Evolutionary conservation across 1,140 invertebrate genomes (phyloP).

Genomic region (Drosophila pectinifera): DNA sequence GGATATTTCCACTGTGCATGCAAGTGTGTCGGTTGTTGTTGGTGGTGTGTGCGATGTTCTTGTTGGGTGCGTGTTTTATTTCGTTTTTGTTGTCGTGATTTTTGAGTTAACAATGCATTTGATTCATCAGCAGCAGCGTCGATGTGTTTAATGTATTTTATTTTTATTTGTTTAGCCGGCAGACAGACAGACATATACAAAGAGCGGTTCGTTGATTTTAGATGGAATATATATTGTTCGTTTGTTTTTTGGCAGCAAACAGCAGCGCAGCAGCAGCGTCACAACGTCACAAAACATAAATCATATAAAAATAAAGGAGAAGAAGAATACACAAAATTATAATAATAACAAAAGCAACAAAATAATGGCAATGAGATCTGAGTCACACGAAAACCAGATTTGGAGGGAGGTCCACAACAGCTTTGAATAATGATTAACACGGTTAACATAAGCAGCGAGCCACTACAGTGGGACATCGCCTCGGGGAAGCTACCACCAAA

Average conservation of each 20-base stretch:
- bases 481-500: not conserved
- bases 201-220: constrained; percentile 31
- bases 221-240: constrained; percentile 10
- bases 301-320: constrained; percentile 56
- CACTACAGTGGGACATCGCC: constrained; percentile 24
- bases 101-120: constrained; percentile 54
- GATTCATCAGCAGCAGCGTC: constrained; percentile 50
- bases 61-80: constrained; percentile 26
- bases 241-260: constrained; percentile 10
- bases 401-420: constrained; percentile 10
- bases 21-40: constrained; percentile 28
- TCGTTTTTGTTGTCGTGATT: constrained; percentile 27
- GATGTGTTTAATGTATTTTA: constrained; percentile 7
- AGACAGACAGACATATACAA: constrained; percentile 49
- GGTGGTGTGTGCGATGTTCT: constrained; percentile 17
- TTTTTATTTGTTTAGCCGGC: constrained; percentile 24
- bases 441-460: constrained; percentile 16
- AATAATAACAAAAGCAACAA: constrained; percentile 48
- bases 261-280: constrained; percentile 33
- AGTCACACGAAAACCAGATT: constrained; percentile 32
- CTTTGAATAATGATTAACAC: constrained; percentile 21
- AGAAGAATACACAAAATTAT: constrained; percentile 50
- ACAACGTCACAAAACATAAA: constrained; percentile 61
- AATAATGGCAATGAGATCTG: constrained; percentile 10
- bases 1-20: constrained; percentile 55